Evolutionary conservation across 2,797 vertebrate genomes (phyloP), one percentile per base, ranked within the genome.

Genomic region (Sandelia bainsii): DNA sequence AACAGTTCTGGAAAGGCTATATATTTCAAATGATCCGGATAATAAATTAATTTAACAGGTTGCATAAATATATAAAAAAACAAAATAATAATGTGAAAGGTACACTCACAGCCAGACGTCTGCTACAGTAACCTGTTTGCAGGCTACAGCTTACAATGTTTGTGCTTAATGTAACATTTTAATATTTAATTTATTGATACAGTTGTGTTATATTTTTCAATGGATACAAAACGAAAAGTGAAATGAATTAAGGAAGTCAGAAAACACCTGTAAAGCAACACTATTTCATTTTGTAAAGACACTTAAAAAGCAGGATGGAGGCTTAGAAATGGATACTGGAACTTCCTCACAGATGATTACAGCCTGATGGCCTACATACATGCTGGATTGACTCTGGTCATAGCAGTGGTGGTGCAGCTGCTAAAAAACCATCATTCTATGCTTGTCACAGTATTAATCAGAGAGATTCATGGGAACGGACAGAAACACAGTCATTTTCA

Each of bases 361-460:
- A 64, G 29, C 5, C 42, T 23, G 46, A 6, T 23, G 48, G 12
- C 23, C n/a, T 9, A 12, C 1, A 37, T 5, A 12, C 37, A 37
- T 50, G 49, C 37, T 66, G 59, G 51, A 61, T 19, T 52, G 1
- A 48, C 9, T 69, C 40, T 19, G 64, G 19, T 40, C 8, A 8
- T 20, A 34, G 61, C 42, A 4, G 29, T 19, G 22, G 51, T 13
- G 4, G 14, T 23, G 64, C 82, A 80, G 78, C 83, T 85, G 86
- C 49, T 82, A 32, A 7, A 50, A n/a, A 70, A 53, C 27, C 57
- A 9, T 81, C 67, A 52, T 42, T 29, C 8, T 17, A 12, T 50
- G 23, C 20, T 16, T 40, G 45, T 67, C 23, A 54, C 44, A 8
- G 32, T 11, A n/a, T 54, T 45, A 75, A 63, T 44, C n/a, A 67